A percentile compares a stretch with the other conserved stretches of the same genome.
Conservation (phyloP, 2,888 invertebrate genomes). For the Meteorus colon region DNA sequence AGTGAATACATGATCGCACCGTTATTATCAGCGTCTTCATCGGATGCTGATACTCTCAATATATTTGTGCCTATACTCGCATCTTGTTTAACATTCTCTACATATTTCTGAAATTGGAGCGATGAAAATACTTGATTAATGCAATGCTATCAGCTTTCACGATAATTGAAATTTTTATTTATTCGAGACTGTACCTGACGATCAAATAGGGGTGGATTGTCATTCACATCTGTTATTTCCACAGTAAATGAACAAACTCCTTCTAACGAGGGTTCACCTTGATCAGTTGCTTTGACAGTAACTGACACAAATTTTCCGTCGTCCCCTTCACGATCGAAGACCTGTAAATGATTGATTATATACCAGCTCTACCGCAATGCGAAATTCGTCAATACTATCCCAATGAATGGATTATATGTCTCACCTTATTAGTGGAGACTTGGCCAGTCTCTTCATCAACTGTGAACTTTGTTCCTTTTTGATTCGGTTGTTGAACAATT, state of each 20-base stretch:
- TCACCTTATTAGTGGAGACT: constrained; percentile 91
- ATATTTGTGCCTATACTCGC: constrained; percentile 96
- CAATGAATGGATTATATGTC: not conserved
- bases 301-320: constrained; percentile 97
- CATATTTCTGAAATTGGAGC: constrained; percentile 86
- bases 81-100: constrained; percentile 97
- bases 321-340: constrained; percentile 97
- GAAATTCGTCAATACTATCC: not conserved
- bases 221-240: constrained; percentile 97
- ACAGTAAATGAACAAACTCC: constrained; percentile 99
- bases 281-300: constrained; percentile 98
- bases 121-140: constrained; percentile 40
- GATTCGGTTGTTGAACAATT: constrained; percentile 96
- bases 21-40: constrained; percentile 97
- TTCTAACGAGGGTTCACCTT: constrained; percentile 97
- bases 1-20: constrained; percentile 95
- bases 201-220: constrained; percentile 96
- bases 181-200: constrained; percentile 81
- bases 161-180: not conserved
- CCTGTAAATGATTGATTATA: constrained; percentile 70
- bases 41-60: constrained; percentile 94
- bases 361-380: not conserved
- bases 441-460: constrained; percentile 97
- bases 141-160: not conserved
- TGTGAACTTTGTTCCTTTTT: constrained; percentile 95